Base-by-base conservation (phyloP, 2,888 invertebrate genomes). In the Ernsta delagoae region DNA sequence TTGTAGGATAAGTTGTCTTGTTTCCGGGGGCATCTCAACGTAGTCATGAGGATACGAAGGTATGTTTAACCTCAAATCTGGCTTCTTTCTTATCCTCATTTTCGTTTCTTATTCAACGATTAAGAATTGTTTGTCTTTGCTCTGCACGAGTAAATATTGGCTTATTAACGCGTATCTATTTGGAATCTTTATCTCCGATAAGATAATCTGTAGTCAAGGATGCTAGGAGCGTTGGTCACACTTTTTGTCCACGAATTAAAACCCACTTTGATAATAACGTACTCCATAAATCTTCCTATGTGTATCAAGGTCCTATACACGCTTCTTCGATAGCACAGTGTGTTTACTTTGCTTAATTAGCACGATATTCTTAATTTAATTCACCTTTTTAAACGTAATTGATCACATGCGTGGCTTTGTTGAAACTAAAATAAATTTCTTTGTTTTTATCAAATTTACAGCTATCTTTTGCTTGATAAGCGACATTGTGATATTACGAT, bases 1-100 rank as follows among this genome's bases (percentile, higher is more conserved):
- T 75, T 83, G 83, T 4, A 81, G 74, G 31, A 89, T 86, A 39
- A 83, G 70, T 6, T 78, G 73, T 53, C 81, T 82, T 0, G 86
- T 83, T 24, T 86, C 87, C 7, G 75, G 73, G 2, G 92, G 92
- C 91, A 92, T 92, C 78, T 89, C 85, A 0, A 90, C 92, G 75
- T 91, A 92, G 53, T 90, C 92, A 5, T 83, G 80, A 1, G 90
- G 88, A 68, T 88, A 89, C 0, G 88, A 82, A 0, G 89, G 88
- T 64, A 93, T 90, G 4, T 84, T 68, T 31, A 92, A 8, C 0
- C 85, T 78, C n/a, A 93, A 79, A 78, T 90, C 87, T 57, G 91
- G 86, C 64, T 87, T 92, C 77, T 90, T 93, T 61, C 90, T 76
- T 0, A 79, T 59, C 67, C 88, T 84, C 88, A 89, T 90, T 53